Percentiles rank a stretch among this genome's conserved stretches.
Conservation (phyloP, 1,140 invertebrate species). For the Polypedilum pembai region DNA sequence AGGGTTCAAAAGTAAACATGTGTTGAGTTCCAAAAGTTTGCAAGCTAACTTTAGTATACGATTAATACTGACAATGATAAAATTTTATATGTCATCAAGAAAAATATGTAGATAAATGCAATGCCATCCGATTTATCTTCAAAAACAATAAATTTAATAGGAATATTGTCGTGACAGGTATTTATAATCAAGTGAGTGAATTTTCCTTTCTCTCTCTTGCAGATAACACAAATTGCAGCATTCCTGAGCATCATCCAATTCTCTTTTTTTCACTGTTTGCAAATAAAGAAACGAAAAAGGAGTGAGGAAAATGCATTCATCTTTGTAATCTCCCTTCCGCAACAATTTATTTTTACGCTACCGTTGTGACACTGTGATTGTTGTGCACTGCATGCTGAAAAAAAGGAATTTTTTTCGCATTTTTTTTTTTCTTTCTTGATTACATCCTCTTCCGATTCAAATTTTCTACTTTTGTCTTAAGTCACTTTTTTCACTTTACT, state of each 20-base stretch:
- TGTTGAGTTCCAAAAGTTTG: constrained; percentile 1
- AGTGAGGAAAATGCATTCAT: constrained; percentile 22
- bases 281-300: background rate
- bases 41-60: background rate
- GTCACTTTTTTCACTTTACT: background rate
- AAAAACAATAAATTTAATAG: background rate
- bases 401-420: background rate
- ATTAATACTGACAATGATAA: constrained; percentile 22
- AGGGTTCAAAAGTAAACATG: constrained; percentile 2
- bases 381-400: constrained; percentile 4
- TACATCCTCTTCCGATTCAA: constrained; percentile 24
- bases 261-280: background rate
- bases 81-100: background rate
- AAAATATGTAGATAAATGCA: background rate
- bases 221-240: constrained; percentile 19
- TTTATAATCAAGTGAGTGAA: constrained; percentile 25
- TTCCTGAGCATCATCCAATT: background rate
- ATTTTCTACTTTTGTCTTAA: background rate
- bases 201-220: background rate
- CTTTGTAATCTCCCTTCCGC: constrained; percentile 28
- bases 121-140: background rate
- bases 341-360: constrained; percentile 25
- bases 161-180: constrained; percentile 22
- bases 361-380: constrained; percentile 3
- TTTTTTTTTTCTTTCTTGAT: constrained; percentile 7